phyloP scores from a whole-genome alignment of 2,888 invertebrate species.

The Heterodera filipjevi region DNA sequence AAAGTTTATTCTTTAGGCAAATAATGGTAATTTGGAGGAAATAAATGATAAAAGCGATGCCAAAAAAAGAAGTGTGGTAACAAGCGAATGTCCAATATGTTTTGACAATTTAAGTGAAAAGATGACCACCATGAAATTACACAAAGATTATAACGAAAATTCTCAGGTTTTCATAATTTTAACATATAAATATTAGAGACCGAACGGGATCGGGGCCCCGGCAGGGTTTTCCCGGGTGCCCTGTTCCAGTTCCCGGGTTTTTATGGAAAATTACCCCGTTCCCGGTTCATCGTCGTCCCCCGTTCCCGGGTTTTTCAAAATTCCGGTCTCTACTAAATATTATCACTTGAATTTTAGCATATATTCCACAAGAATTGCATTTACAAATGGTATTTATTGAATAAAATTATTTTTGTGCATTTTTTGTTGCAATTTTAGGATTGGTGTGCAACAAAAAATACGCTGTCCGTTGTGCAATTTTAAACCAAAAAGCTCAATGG shows the following conservation, averaged over 20 bases:
- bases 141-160: not conserved
- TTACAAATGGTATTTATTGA: not conserved
- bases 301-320: no score
- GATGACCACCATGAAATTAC: not conserved
- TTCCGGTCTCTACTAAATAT: no score
- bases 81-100: not conserved
- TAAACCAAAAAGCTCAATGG: not conserved
- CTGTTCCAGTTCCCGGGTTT: no score
- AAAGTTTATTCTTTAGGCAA: not conserved
- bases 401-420: slow-evolving; percentile 3
- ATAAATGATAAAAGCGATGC: not conserved
- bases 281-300: no score
- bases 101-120: not conserved
- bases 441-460: not conserved
- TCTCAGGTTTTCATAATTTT: slow-evolving; percentile 6
- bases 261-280: no score
- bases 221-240: no score
- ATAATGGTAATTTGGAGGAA: not conserved
- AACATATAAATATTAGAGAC: no score
- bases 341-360: no score
- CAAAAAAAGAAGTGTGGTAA: not conserved
- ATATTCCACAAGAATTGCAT: not conserved
- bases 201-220: no score
- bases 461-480: not conserved
- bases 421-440: not conserved